Percentiles rank a stretch among this genome's conserved stretches.
Evolutionary conservation across 2,113 vertebrate species (phyloP).

Genomic region (Romanogobio albipinnatus): DNA sequence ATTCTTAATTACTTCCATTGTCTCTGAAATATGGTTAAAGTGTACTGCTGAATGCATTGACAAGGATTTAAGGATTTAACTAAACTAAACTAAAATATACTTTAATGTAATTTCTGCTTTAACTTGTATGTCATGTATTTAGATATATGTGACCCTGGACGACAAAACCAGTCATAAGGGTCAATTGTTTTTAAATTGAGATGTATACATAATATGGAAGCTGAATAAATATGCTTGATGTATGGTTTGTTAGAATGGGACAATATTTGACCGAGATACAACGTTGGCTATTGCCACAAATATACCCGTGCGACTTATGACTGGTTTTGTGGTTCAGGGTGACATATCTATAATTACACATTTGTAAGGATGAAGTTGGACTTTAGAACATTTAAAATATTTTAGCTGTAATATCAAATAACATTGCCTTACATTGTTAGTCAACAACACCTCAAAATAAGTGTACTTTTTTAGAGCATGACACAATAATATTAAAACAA

Average conservation of each 20-base stretch:
- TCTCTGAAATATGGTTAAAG: neutral
- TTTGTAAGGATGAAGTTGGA: neutral
- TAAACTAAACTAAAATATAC: neutral
- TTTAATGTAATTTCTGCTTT: neutral
- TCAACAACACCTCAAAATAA: neutral
- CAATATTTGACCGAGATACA: no score
- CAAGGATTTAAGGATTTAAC: neutral
- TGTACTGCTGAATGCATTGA: neutral
- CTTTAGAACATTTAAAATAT: no score
- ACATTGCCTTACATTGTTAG: neutral
- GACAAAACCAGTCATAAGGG: no score
- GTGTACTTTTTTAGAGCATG: neutral
- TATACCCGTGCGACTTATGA: no score
- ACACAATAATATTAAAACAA: neutral
- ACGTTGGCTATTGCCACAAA: no score
- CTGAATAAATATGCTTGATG: no score
- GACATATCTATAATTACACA: neutral
- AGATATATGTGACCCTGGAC: neutral
- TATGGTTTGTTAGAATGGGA: no score
- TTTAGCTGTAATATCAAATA: neutral
- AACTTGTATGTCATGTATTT: neutral
- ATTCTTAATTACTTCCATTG: neutral
- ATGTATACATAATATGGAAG: no score
- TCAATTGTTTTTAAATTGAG: no score
- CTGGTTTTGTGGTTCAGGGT: no score